These are phyloP conservation scores for Hypsibius dujardini DNA, from an alignment of 1,140 invertebrate species.

Conservation along the genomic window DNA sequence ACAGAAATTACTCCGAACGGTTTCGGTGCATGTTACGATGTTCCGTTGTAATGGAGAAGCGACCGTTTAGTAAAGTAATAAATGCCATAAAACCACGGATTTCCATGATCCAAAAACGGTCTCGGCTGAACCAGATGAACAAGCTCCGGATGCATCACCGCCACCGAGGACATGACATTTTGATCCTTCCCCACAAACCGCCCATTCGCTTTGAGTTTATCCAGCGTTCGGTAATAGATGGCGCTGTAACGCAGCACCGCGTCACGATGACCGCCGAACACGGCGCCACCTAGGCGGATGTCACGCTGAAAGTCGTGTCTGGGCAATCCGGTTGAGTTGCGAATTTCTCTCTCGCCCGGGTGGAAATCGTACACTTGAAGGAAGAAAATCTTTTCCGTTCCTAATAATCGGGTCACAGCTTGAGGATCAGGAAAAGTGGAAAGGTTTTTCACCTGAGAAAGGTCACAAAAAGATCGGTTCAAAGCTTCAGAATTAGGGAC, in stretches of 20 bases:
- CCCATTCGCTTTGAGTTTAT: background rate
- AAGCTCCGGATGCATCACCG: background rate
- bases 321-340: background rate
- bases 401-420: background rate
- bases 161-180: background rate
- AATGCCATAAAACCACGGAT: no score
- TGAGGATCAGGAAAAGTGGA: background rate
- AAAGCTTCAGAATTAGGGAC: background rate
- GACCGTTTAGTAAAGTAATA: no score
- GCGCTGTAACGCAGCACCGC: background rate
- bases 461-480: background rate
- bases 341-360: background rate
- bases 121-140: background rate
- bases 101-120: background rate
- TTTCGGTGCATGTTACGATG: no score
- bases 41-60: no score
- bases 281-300: background rate
- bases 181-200: background rate
- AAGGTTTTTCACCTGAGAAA: background rate
- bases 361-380: background rate
- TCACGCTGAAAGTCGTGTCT: background rate
- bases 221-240: background rate
- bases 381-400: no score
- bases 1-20: no score
- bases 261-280: no score